Base-by-base conservation (phyloP, 2,113 vertebrate species). In the Leucopsar rothschildi region DNA sequence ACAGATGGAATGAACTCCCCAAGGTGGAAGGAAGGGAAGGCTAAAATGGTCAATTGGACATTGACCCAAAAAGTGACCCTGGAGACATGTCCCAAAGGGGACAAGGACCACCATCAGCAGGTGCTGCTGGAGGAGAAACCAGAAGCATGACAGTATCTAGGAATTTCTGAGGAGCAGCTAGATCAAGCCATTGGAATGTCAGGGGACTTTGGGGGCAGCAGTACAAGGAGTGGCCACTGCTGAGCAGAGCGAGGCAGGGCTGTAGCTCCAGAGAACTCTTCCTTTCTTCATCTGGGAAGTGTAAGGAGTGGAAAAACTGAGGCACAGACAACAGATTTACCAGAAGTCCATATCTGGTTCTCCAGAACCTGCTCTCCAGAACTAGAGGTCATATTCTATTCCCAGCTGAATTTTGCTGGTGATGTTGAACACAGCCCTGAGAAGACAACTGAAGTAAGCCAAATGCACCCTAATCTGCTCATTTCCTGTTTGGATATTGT, bases 161-260 rank as follows among this genome's bases (percentile, higher is more conserved):
- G 60, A 78, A 24, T 10, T 80, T 45, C 28, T 61, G 31, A 73
- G 47, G 35, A 52, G n/a, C 47, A 81, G 29, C 47, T 39, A 59
- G 60, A 56, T 50, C 27, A 25, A 12, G 15, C 33, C 4, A 0
- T 4, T 25, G 19, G 49, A 15, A 8, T 81, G 37, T 50, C 57
- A 11, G 20, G 17, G 20, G 61, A 18, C 18, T 66, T 27, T 3
- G 50, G 80, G 70, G 78, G 17, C 3, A 22, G n/a, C 69, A 81
- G 53, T 1, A 37, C 1, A 3, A 57, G 65, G 31, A 60, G 39
- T 4, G 14, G 44, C 17, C 1, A 4, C 40, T 44, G 28, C 7
- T 47, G 42, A 23, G 55, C 50, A 49, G 33, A 31, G 68, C 4
- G 33, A 27, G 3, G 27, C 35, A 49, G 45, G 27, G 42, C 3